Evolutionary conservation across 2,888 invertebrate species (phyloP), one percentile per base, ranked within the genome.

Genomic region (Chromoteleia sp.): DNA sequence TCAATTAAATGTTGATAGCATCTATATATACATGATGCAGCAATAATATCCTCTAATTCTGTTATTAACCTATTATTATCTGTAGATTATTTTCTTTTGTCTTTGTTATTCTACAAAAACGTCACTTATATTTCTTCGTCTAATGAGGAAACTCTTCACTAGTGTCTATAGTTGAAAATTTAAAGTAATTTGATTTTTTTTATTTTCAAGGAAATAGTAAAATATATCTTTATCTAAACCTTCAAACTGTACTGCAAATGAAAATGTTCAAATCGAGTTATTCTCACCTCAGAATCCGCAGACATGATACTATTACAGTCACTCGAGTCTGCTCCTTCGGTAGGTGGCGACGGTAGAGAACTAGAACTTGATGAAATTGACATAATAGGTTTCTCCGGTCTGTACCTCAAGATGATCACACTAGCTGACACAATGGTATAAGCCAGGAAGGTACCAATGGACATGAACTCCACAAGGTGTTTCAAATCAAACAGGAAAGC

Each of bases 401-500:
- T 93, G 88, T 98, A 98, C 52, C 98, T 94, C 65, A 98, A 92
- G 56, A 98, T 95, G 67, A 98, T 97, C 4, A 98, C 97, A 80
- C 96, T 96, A 10, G 97, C 97, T 83, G 97, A 97, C 1, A 98
- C 98, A 82, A 98, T 97, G 0, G 97, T 97, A 90, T 98, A 98
- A 0, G 97, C 97, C 85, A 97, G 91, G 59, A 97, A 93, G 0
- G 97, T 97, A 0, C 97, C 97, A 87, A 98, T 98, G 0, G 98
- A 98, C 97, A 98, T 97, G 89, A 98, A 98, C 89, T 98, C 98
- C 0, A 98, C 97, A 43, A 98, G 93, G 85, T 97, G 97, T 85
- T 97, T 95, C 84, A 98, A 93, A 92, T 98, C 98, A 87, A 98
- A 97, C 36, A 98, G 90, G 41, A 98, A 92, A 2, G 98, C 97